Base-by-base conservation (phyloP, 2,797 vertebrate genomes). In the Trematomus bernacchii region DNA sequence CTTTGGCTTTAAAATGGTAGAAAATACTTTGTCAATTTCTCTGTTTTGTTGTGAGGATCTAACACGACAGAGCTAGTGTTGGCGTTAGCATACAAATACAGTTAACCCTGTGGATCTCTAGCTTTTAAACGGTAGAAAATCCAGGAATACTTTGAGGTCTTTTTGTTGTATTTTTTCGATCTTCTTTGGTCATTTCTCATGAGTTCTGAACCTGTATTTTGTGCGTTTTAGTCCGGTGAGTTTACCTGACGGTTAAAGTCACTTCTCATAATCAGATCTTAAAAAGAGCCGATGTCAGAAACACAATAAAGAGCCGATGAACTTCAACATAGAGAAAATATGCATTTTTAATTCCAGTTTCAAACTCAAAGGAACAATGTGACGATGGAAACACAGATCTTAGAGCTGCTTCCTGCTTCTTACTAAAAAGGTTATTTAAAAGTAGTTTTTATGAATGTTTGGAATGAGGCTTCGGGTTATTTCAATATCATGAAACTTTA, bases 291-390 rank as follows among this genome's bases (percentile, higher is more conserved):
- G 5, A 14, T 21, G 11, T 33, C n/a, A 33, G 52, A 59, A 4
- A 10, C 19, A 50, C 10, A 48, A 44, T 16, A 58, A 19, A 27
- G 43, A 48, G 12, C 43, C 65, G 27, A 43, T 6, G 9, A 43
- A 53, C 46, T 8, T 27, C 1, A 11, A 0, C 15, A 21, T 71
- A 66, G 47, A n/a, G 19, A 79, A 78, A 79, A 71, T 59, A 46
- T 19, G n/a, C 0, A 10, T 66, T 82, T 85, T 79, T 19, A 54
- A 79, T 58, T 48, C 51, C 57, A 0, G 19, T 40, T 53, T 50
- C 27, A 66, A 51, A 67, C 42, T 19, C 64, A 6, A 44, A 59
- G 51, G 46, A 55, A 65, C 42, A 59, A n/a, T 1, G 21, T 71
- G 57, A 52, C 5, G 0, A 37, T 8, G 6, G 6, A 37, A 8